Base-by-base conservation (phyloP, 2,797 vertebrate genomes). In the Champsocephalus gunnari region DNA sequence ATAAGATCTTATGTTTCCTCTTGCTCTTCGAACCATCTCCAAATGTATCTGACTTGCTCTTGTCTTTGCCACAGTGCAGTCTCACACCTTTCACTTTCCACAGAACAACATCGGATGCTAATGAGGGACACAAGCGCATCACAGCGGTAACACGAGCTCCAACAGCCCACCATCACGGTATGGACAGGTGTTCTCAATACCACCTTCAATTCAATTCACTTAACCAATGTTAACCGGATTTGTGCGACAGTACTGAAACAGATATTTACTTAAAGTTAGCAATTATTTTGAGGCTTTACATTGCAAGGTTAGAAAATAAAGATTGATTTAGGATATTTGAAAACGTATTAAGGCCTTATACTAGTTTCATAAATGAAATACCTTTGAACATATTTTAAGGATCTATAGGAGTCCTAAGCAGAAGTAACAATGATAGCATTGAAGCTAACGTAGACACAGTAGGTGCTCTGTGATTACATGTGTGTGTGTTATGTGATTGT, bases 401-500 rank as follows among this genome's bases (percentile, higher is more conserved):
- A 38, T 38, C 34, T 38, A 9, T 38, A 38, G 34, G 34, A 38
- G 8, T 9, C 34, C 34, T 9, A 38, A 38, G 34, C 34, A 38
- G 34, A 34, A n/a, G 68, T 61, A 43, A 60, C 17, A 32, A 24
- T 61, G 19, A 41, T 0, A 51, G 57, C 61, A 73, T 58, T 60
- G 71, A 16, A 54, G 34, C 34, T 45, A 64, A 32, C 24, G 13
- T 53, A 56, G 11, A 56, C 41, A 70, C 28, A 56, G 44, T 28
- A 60, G 19, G 9, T 45, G 45, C 24, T 47, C 19, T 54, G 50
- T 41, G 21, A 73, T 43, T 43, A 53, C 53, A 7, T 65, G 49
- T 32, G 63, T 62, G 61, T 64, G 72, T 58, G 51, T 64, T 28
- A 32, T 73, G 71, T 80, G 63, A 55, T 63, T 66, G 62, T 58